These are phyloP conservation scores for Muscidifurax raptorellus DNA, from an alignment of 1,140 invertebrate species.

Conservation along the genomic window DNA sequence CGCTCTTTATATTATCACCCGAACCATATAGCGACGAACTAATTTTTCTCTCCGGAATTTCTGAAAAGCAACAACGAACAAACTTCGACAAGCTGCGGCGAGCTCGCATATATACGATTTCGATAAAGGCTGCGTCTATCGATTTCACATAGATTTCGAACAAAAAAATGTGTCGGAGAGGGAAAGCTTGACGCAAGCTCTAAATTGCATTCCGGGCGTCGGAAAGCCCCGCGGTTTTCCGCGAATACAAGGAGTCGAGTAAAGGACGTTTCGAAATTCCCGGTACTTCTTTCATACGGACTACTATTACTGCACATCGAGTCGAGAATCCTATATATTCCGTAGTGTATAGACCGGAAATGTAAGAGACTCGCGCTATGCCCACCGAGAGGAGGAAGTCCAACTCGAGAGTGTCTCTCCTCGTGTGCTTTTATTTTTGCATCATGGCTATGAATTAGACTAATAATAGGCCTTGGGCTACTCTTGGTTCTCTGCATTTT, in stretches of 20 bases:
- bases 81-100: neutral
- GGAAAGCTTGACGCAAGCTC: neutral
- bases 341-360: neutral
- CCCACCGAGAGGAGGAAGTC: too few species aligned
- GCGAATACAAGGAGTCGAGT: neutral
- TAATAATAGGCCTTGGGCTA: conserved; percentile 13
- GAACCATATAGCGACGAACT: neutral
- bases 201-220: conserved; percentile 21
- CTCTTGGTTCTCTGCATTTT: neutral
- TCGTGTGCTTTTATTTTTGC: conserved; percentile 25
- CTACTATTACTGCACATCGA: neutral
- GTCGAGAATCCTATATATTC: too few species aligned
- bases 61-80: neutral
- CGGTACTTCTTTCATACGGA: neutral
- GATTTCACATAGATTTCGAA: neutral
- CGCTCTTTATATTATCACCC: neutral
- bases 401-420: neutral
- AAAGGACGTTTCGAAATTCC: neutral
- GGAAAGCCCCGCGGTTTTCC: neutral
- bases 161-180: neutral
- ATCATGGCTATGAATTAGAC: neutral
- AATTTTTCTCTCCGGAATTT: neutral
- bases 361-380: neutral
- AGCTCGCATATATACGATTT: neutral
- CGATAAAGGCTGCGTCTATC: neutral